Conservation (phyloP, 1,140 invertebrate genomes). For the Helicoverpa zea region DNA sequence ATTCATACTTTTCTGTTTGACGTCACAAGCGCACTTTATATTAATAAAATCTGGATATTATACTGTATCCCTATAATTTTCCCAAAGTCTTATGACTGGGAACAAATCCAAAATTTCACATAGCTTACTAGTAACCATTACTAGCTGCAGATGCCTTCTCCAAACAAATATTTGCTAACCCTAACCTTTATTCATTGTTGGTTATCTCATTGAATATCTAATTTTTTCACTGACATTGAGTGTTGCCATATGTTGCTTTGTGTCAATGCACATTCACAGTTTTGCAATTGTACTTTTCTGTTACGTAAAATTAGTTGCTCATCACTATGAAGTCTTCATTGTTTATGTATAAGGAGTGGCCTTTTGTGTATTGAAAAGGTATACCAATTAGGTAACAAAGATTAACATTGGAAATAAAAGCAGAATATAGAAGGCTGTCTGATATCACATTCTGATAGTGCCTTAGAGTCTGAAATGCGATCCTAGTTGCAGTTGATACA, state of each 20-base stretch:
- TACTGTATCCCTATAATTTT: too few relatives aligned
- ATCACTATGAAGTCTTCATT: constrained; percentile 2
- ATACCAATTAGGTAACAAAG: too few relatives aligned
- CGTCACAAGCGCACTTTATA: too few relatives aligned
- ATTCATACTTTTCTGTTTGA: too few relatives aligned
- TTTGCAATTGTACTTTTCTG: constrained; percentile 22
- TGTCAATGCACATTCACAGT: constrained; percentile 33
- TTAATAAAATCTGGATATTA: too few relatives aligned
- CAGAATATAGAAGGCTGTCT: too few relatives aligned
- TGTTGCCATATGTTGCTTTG: constrained; percentile 31
- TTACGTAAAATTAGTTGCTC: constrained; percentile 41
- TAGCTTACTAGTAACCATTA: not conserved
- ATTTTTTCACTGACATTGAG: constrained; percentile 45
- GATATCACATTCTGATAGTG: too few relatives aligned
- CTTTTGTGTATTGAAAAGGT: constrained; percentile 3
- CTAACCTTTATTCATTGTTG: constrained; percentile 18
- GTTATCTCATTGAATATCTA: constrained; percentile 45
- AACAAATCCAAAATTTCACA: not conserved
- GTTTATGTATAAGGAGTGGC: constrained; percentile 19
- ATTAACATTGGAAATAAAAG: too few relatives aligned
- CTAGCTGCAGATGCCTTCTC: not conserved
- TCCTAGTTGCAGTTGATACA: too few relatives aligned
- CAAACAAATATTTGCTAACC: constrained; percentile 24
- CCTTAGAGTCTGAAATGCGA: too few relatives aligned
- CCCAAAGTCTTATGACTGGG: too few relatives aligned